Evolutionary conservation across 2,888 invertebrate species (phyloP).

Genomic region (Orthonevra nobilis): DNA sequence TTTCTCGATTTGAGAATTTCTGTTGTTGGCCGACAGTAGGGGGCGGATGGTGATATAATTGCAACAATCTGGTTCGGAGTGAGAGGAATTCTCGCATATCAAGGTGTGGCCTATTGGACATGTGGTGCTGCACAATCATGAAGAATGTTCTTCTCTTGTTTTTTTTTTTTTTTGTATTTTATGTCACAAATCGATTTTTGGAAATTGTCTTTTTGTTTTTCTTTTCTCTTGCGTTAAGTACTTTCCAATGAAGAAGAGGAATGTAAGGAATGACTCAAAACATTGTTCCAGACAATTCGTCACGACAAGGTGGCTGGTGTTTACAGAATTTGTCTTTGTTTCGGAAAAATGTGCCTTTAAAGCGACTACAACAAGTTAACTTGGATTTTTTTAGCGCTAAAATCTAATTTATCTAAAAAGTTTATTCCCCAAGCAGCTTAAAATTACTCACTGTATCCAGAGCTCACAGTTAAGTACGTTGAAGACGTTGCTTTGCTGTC

Average conservation of each 20-base stretch:
- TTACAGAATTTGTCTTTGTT: neutral
- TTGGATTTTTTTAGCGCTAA: too few species aligned
- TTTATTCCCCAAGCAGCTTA: too few species aligned
- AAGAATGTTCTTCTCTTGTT: conserved; percentile 20
- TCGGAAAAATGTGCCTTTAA: too few species aligned
- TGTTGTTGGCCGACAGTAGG: conserved; percentile 41
- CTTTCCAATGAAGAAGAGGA: conserved; percentile 53
- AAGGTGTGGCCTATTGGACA: conserved; percentile 61
- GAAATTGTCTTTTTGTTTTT: conserved; percentile 1
- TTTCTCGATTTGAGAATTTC: conserved; percentile 38
- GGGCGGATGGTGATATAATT: conserved; percentile 61
- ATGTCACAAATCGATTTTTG: conserved; percentile 59
- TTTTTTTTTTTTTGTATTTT: conserved; percentile 35
- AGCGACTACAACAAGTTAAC: too few species aligned
- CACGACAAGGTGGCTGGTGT: conserved; percentile 65
- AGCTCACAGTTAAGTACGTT: too few species aligned
- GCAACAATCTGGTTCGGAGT: conserved; percentile 50
- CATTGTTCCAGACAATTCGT: conserved; percentile 62
- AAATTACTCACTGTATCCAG: too few species aligned
- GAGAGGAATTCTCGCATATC: conserved; percentile 1
- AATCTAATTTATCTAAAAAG: too few species aligned
- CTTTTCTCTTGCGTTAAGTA: conserved; percentile 24
- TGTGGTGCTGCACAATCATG: conserved; percentile 34
- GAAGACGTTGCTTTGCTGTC: too few species aligned
- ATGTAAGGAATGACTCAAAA: conserved; percentile 45